Evolutionary conservation across 2,888 invertebrate genomes (phyloP), one percentile per base, ranked within the genome.

Genomic region (Adela reaumurella): DNA sequence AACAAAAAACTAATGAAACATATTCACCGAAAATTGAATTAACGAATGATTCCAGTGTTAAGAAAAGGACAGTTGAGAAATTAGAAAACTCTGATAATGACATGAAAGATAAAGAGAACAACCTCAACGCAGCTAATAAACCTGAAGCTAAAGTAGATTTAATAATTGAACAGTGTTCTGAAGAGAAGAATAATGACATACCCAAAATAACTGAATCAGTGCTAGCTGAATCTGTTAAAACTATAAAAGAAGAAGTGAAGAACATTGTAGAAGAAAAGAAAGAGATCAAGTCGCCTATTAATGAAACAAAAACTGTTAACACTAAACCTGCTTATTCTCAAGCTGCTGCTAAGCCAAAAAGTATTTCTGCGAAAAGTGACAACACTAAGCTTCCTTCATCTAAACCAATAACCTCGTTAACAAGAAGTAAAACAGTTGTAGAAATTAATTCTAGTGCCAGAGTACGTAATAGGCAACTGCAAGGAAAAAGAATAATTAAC

Each of bases 271-370:
- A 49, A 16, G 28, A 46, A n/a, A 19, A 19, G 11, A 51, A 49
- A 45, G 49, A 73, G 45, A 18, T 50, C 0, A 71, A 70, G 58
- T 56, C 57, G 2, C 59, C 52, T 11, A 17, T 6, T 6, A 43
- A 10, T 17, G 19, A 43, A 16, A 14, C 17, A 35, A 46, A 17
- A 46, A 19, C 42, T 18, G n/a, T 3, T 18, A 47, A 47, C 11
- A 46, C 62, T 8, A 66, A 68, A 55, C 72, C 79, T 3, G 79
- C 80, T 18, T 80, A 80, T 57, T 80, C 79, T 0, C 79, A 79
- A 63, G 79, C 79, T 18, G 80, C 80, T 28, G 78, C 81, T 20
- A 80, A 80, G 59, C 79, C 79, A 3, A 80, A 79, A 57, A 57
- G 64, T 42, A 58, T 62, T 1, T 61, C 56, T 46, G 49, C 61